phyloP scores from a whole-genome alignment of 2,888 invertebrate genomes.

The Amphipyra berbera region DNA sequence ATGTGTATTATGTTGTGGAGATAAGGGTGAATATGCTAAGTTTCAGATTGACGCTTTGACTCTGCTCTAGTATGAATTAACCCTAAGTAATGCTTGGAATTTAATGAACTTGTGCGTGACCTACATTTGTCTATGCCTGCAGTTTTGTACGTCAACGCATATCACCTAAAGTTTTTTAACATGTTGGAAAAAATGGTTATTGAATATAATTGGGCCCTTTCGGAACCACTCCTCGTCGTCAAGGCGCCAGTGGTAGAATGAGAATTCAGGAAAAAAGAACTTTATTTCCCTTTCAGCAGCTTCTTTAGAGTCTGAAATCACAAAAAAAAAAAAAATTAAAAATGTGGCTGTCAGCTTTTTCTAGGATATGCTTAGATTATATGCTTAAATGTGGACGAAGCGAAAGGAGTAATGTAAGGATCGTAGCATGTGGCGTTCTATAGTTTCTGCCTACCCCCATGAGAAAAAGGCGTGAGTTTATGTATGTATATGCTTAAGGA shows the following conservation, averaged over 20 bases:
- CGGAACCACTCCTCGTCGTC: slow-evolving; percentile 87
- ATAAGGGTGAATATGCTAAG: no score
- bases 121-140: neutral
- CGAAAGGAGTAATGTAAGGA: no score
- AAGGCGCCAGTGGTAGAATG: slow-evolving; percentile 91
- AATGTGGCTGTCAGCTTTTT: no score
- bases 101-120: neutral
- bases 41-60: no score
- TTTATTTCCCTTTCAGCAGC: slow-evolving; percentile 94
- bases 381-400: no score
- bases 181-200: slow-evolving; percentile 89
- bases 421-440: no score
- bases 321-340: slow-evolving; percentile 3
- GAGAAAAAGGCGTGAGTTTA: no score
- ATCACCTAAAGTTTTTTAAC: slow-evolving; percentile 74
- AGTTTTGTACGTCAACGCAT: neutral
- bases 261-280: slow-evolving; percentile 96
- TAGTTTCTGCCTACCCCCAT: no score
- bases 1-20: no score
- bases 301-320: slow-evolving; percentile 92
- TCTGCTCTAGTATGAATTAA: no score
- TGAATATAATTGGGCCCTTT: slow-evolving; percentile 87
- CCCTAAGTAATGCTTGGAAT: neutral
- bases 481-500: no score
- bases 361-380: no score